phyloP scores from a whole-genome alignment of 2,888 invertebrate genomes.

The Chalcis sispes region DNA sequence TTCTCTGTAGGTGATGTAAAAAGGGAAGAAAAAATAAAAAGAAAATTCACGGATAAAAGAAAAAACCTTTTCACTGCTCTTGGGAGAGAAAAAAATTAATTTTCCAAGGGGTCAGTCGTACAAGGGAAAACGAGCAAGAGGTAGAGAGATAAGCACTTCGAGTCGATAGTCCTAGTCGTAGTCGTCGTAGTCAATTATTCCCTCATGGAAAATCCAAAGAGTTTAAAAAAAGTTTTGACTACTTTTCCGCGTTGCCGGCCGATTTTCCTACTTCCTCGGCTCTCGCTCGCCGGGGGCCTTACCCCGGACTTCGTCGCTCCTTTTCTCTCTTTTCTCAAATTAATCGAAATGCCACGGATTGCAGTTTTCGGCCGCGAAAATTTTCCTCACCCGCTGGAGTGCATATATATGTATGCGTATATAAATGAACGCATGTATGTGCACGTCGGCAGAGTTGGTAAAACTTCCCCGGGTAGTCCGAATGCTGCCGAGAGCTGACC shows the following conservation, averaged over 20 bases:
- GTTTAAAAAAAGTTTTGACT: conserved; percentile 33
- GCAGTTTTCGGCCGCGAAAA: conserved; percentile 34
- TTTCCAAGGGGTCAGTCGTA: conserved; percentile 11
- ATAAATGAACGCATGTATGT: no score
- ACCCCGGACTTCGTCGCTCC: not conserved
- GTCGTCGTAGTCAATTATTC: conserved; percentile 50
- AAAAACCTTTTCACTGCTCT: not conserved
- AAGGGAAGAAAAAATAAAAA: not conserved
- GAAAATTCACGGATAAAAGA: not conserved
- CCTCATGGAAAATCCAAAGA: conserved; percentile 14
- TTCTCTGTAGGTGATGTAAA: no score
- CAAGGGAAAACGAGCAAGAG: not conserved
- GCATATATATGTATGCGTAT: not conserved
- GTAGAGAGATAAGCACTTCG: no score
- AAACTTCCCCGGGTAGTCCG: conserved; percentile 45
- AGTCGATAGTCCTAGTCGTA: not conserved
- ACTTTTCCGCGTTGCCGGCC: conserved; percentile 14
- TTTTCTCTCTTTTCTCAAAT: no score
- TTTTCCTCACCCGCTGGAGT: not conserved
- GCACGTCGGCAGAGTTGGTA: no score
- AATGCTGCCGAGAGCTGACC: conserved; percentile 43
- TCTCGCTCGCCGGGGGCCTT: no score
- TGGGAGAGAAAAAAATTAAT: conserved; percentile 47
- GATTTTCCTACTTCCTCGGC: not conserved
- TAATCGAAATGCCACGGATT: conserved; percentile 53